Evolutionary conservation across 2,113 vertebrate genomes (phyloP).

Genomic region (Elanus axillaris): DNA sequence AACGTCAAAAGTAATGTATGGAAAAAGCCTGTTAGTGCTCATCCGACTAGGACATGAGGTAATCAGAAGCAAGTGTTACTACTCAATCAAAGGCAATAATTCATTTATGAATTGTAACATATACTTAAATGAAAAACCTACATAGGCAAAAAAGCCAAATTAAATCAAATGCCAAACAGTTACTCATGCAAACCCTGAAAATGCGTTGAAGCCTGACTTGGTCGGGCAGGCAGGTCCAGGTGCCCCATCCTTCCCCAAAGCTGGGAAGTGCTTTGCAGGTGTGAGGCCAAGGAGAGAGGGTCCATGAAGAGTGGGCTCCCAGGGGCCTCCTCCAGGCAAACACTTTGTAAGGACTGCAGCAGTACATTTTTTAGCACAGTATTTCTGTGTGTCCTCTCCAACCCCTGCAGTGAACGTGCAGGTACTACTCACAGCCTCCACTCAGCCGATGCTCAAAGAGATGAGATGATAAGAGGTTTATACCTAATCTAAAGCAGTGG

Average conservation of each 20-base stretch:
- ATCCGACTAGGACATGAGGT: background rate
- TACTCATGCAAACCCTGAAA: background rate
- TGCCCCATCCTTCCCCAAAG: fast-evolving
- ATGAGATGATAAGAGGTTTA: background rate
- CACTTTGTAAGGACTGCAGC: background rate
- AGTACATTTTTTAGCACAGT: background rate
- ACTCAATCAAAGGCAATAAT: background rate
- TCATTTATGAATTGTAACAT: background rate
- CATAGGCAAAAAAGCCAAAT: background rate
- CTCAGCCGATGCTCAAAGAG: background rate
- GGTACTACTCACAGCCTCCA: background rate
- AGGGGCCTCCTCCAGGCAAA: background rate
- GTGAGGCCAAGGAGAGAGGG: background rate
- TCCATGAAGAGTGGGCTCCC: background rate
- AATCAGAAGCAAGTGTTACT: background rate
- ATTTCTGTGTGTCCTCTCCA: background rate
- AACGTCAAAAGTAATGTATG: background rate
- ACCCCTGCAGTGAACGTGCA: background rate
- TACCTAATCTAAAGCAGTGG: background rate
- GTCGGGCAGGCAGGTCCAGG: background rate
- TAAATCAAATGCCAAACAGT: background rate
- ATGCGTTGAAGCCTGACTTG: background rate
- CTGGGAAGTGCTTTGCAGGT: background rate
- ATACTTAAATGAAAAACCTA: background rate
- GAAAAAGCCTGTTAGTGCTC: background rate